Evolutionary conservation across 2,888 invertebrate species (phyloP).

Genomic region (Tromatobia lineatoria): DNA sequence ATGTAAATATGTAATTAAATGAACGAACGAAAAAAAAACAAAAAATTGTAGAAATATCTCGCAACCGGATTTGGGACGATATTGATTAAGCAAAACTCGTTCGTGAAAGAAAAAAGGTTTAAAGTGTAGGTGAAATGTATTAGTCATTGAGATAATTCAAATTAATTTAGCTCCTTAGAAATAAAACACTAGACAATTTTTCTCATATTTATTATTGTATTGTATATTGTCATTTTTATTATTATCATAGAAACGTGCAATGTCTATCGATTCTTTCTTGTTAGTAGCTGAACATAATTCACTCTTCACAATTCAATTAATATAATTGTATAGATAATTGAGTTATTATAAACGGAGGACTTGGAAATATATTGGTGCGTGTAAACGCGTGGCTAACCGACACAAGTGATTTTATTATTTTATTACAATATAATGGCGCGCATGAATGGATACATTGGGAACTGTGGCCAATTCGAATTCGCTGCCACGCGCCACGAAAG

Average conservation of each 20-base stretch:
- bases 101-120: constrained; percentile 22
- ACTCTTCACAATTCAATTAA: constrained; percentile 50
- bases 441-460: neutral
- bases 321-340: constrained; percentile 79
- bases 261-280: constrained; percentile 48
- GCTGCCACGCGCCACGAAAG: constrained; percentile 45
- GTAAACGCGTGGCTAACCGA: constrained; percentile 61
- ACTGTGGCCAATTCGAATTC: constrained; percentile 20
- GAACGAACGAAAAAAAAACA: constrained; percentile 4
- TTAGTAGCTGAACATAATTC: constrained; percentile 35
- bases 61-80: constrained; percentile 13
- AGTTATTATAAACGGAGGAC: constrained; percentile 72
- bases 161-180: constrained; percentile 58
- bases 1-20: constrained; percentile 61
- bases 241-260: constrained; percentile 58
- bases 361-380: constrained; percentile 63
- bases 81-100: constrained; percentile 9
- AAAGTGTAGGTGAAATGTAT: constrained; percentile 44
- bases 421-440: neutral
- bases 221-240: constrained; percentile 45
- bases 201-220: constrained; percentile 32
- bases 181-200: constrained; percentile 44
- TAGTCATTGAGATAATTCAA: constrained; percentile 28
- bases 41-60: constrained; percentile 16
- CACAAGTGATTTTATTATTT: constrained; percentile 33